Evolutionary conservation across 2,797 vertebrate genomes (phyloP), one percentile per base, ranked within the genome.

Genomic region (Xenopus petersii): DNA sequence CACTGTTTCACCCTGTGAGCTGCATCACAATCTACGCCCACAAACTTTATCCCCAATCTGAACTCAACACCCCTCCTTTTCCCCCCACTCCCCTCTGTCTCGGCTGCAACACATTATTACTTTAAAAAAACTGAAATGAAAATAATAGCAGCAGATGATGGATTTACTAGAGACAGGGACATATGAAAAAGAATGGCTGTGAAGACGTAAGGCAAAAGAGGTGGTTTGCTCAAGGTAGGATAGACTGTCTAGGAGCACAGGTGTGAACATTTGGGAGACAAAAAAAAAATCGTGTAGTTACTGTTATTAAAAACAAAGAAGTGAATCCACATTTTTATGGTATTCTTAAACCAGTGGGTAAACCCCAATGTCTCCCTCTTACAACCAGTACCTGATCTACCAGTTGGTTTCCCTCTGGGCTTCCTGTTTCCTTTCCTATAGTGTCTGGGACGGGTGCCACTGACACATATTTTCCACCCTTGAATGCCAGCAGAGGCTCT

Each of bases 361-460:
- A 81, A 79, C 87, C 87, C 86, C 90, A 72, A 67, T 71, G 55
- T 77, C 70, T 69, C 75, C 75, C 58, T 67, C 54, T 78, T 69
- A 82, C 84, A 88, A 75, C 70, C 82, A 81, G 87, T 93, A 99
- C 97, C 97, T 98, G 96, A 97, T 98, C 97, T 94, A 98, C 94
- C 94, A 93, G 93, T 94, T 96, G 94, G 96, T 97, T 97, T 96
- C 95, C 94, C 96, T 95, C 93, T 93, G 90, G 94, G 94, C 94
- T 94, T 89, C 89, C 92, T 82, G 93, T 93, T 97, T 98, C 96
- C 96, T 96, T 98, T 98, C 96, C 96, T 96, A 98, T 95, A 96
- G 95, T 90, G 93, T 95, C 94, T 93, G 94, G 95, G 93, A 94
- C 91, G 87, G 86, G 85, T 91, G 95, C 93, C 94, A 95, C 92